phyloP scores from a whole-genome alignment of 2,797 vertebrate species.

The Acanthurus lineatus region DNA sequence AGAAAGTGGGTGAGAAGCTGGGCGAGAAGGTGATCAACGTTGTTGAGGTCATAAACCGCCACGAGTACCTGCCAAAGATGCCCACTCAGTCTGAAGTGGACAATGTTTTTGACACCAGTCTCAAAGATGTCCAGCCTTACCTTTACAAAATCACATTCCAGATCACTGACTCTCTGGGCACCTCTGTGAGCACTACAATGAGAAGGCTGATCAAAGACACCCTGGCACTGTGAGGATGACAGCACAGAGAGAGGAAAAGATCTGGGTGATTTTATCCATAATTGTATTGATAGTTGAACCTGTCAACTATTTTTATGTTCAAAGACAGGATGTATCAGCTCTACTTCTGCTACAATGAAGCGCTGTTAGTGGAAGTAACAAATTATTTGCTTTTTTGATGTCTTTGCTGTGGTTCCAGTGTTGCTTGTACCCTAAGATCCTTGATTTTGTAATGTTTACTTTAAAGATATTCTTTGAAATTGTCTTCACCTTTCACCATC shows the following conservation, averaged over 20 bases:
- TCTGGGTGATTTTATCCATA: slow-evolving; percentile 14
- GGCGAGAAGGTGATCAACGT: slow-evolving; percentile 98
- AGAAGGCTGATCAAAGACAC: slow-evolving; percentile 98
- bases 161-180: slow-evolving; percentile 96
- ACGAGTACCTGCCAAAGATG: slow-evolving; percentile 99
- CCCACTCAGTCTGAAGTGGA: slow-evolving; percentile 98
- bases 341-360: not conserved
- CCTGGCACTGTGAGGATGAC: slow-evolving; percentile 88
- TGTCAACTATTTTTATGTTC: slow-evolving; percentile 13
- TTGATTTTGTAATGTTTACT: slow-evolving; percentile 41
- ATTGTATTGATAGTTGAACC: slow-evolving; percentile 12
- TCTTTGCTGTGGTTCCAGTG: slow-evolving; percentile 18
- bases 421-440: slow-evolving; percentile 23
- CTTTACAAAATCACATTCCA: slow-evolving; percentile 98
- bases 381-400: not conserved
- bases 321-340: slow-evolving; percentile 17
- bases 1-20: slow-evolving; percentile 98
- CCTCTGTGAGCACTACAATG: slow-evolving; percentile 98
- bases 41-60: slow-evolving; percentile 97
- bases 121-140: slow-evolving; percentile 98
- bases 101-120: slow-evolving; percentile 97
- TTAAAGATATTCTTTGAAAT: slow-evolving; percentile 15
- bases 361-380: not conserved
- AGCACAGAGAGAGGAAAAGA: not conserved
- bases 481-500: not conserved